Conservation (phyloP, 2,113 vertebrate species). For the Ranitomeya imitator region DNA sequence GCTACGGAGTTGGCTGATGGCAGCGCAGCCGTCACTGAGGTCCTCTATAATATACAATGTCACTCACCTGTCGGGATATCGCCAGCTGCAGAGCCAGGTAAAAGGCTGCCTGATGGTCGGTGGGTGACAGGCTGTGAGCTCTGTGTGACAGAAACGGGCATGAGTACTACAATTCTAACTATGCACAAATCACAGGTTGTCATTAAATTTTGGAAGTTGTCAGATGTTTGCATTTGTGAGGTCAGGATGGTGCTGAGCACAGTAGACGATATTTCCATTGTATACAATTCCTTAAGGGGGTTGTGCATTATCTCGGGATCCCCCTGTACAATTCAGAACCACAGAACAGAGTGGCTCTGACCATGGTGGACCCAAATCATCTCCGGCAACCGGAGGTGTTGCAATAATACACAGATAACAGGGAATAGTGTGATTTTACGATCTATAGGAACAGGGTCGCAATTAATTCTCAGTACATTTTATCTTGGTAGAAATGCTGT, state of each 20-base stretch:
- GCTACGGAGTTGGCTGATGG: background rate
- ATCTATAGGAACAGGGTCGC: background rate
- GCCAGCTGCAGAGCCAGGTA: constrained; percentile 95
- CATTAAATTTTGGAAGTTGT: background rate
- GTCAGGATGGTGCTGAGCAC: background rate
- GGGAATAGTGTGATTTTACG: too few species aligned
- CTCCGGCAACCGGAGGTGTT: too few species aligned
- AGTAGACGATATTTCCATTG: background rate
- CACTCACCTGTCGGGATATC: constrained; percentile 94
- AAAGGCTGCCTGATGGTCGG: constrained; percentile 92
- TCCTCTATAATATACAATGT: background rate
- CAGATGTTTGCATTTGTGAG: background rate
- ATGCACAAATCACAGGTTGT: background rate
- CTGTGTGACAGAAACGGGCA: constrained; percentile 66
- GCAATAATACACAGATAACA: too few species aligned
- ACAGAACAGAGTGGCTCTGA: too few species aligned
- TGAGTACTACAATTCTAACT: background rate
- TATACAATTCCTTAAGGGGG: background rate
- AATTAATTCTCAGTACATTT: too few species aligned
- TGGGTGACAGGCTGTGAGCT: constrained; percentile 94
- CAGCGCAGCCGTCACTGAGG: background rate
- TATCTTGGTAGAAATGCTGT: too few species aligned
- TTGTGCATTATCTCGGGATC: background rate
- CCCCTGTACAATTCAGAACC: too few species aligned
- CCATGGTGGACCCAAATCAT: background rate